Evolutionary conservation across 2,797 vertebrate genomes (phyloP), one percentile per base, ranked within the genome.

Genomic region (Ctenosaura bakeri): DNA sequence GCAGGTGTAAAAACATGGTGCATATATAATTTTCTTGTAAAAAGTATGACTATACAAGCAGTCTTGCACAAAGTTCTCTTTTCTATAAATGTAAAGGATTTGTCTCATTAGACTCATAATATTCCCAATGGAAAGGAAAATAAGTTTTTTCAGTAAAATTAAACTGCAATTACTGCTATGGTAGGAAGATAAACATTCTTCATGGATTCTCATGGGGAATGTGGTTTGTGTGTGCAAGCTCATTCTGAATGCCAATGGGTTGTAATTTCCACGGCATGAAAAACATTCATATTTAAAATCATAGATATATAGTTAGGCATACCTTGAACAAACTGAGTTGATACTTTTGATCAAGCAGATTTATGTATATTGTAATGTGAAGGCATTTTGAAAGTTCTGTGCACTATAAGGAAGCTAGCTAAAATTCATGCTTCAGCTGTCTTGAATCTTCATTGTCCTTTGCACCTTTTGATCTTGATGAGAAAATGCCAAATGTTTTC

Each of bases 181-280:
- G 59, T 89, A 89, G 64, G 88, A 84, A 89, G 71, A 89, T 84
- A 89, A 89, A 89, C 88, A 84, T 66, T 89, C 81, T 89, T 84
- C 59, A 84, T 56, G 77, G 46, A 77, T 64, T 77, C 71, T 81
- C 82, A 77, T 35, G 26, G 73, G 88, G 82, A 64, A 78, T 84
- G 81, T 32, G 18, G 80, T 38, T 32, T 77, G 64, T 76, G 38
- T 50, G 13, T 76, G 12, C 71, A 50, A 66, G 56, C 73, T 64
- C 71, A 35, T 64, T 83, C 71, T 18, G 56, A 89, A 89, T 84
- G 73, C 82, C 71, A 64, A 84, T 84, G 64, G n/a, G 20, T 50
- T 83, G 56, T 64, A 84, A 64, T 89, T 89, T 64, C 81, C n/a
- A 22, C 52, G 76, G 42, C 56, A 66, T 50, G 32, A 50, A 42